phyloP scores from a whole-genome alignment of 2,797 vertebrate genomes.

The Sorex maritimensis region DNA sequence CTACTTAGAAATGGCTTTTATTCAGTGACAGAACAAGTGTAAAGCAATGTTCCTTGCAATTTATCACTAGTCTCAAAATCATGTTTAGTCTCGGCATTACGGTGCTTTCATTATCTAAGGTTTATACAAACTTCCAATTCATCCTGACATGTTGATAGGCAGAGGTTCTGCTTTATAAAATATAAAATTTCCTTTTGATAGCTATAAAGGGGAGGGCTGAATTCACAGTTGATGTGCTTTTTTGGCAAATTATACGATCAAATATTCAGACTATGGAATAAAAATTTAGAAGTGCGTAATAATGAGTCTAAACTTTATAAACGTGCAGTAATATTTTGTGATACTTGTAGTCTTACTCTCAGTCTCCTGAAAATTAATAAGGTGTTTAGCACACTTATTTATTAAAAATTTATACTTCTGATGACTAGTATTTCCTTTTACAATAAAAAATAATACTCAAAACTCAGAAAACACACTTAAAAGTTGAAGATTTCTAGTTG shows the following conservation, averaged over 20 bases:
- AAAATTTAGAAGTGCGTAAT: conserved; percentile 58
- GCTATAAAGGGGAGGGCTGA: background rate
- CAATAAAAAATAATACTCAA: conserved; percentile 42
- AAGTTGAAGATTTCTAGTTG: background rate
- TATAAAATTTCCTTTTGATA: conserved; percentile 6
- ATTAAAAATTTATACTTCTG: conserved; percentile 27
- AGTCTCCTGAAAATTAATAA: conserved; percentile 63
- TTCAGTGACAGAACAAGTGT: background rate
- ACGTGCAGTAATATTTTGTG: background rate
- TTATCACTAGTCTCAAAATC: background rate
- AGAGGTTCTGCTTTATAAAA: background rate
- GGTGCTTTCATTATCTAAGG: background rate
- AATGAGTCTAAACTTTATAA: conserved; percentile 53
- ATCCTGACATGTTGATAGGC: background rate
- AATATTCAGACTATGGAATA: conserved; percentile 28
- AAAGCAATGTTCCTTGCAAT: background rate
- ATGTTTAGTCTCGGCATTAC: background rate
- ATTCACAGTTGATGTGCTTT: background rate
- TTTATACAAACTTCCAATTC: background rate
- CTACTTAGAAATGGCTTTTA: conserved; percentile 44
- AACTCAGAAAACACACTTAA: background rate
- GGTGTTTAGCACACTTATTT: background rate
- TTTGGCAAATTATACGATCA: conserved; percentile 4
- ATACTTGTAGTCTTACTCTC: conserved; percentile 42
- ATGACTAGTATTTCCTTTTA: conserved; percentile 45